phyloP scores from a whole-genome alignment of 1,140 invertebrate species.

The Panagrolaimus sp. region DNA sequence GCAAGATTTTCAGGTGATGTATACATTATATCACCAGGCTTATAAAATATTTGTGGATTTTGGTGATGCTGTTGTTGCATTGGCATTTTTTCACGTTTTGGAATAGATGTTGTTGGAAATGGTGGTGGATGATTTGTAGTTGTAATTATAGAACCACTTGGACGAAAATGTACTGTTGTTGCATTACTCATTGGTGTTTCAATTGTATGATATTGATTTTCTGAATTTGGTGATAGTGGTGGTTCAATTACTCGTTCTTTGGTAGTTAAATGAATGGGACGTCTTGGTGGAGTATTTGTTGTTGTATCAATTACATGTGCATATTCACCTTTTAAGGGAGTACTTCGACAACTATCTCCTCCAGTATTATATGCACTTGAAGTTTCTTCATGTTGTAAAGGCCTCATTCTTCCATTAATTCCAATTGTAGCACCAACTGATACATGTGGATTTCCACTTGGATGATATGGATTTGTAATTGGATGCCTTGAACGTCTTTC shows the following conservation, averaged over 20 bases:
- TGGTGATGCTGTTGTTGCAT: neutral
- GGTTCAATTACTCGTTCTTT: conserved; percentile 21
- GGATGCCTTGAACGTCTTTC: neutral
- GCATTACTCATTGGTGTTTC: conserved; percentile 25
- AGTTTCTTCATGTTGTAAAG: conserved; percentile 63
- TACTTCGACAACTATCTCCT: conserved; percentile 69
- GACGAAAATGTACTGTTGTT: conserved; percentile 20
- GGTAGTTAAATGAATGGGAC: conserved; percentile 35
- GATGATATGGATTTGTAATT: conserved; percentile 6
- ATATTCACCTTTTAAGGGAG: conserved; percentile 66
- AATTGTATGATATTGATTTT: conserved; percentile 37
- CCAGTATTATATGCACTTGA: conserved; percentile 74
- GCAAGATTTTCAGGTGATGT: conserved; percentile 70
- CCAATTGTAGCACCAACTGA: conserved; percentile 6
- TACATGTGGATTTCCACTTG: neutral
- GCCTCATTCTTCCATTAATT: conserved; percentile 32
- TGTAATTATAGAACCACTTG: conserved; percentile 21
- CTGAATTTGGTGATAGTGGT: conserved; percentile 19
- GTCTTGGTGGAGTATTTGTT: conserved; percentile 12
- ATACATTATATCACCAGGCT: conserved; percentile 64
- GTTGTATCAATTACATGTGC: conserved; percentile 34
- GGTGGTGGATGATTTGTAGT: conserved; percentile 4
- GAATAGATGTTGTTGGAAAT: conserved; percentile 22
- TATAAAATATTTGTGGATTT: conserved; percentile 23
- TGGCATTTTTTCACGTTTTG: conserved; percentile 23